Base-by-base conservation (phyloP, 1,140 invertebrate genomes). In the Drosophila obscura region DNA sequence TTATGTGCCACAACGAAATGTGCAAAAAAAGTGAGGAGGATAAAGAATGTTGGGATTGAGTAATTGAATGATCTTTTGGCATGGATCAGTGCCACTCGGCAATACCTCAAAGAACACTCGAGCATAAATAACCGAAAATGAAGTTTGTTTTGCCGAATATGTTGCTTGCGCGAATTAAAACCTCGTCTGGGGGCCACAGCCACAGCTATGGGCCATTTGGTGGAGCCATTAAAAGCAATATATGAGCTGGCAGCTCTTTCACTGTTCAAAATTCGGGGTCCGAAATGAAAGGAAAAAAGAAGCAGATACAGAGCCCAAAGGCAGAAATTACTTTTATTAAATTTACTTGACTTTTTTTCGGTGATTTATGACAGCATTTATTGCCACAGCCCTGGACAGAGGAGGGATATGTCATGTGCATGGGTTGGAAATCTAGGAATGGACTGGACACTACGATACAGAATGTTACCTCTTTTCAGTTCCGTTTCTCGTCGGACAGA, bases 321-420 rank as follows among this genome's bases (percentile, higher is more conserved):
- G 61, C 65, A 46, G 41, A 71, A 59, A 87, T 81, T 58, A 55
- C 45, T 69, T 85, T 68, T 66, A 81, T 77, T 80, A 51, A 77
- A 80, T 64, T 55, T 71, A 46, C 4, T 22, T 22, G 16, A 55
- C 45, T 45, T 62, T 82, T 59, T 59, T 63, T 67, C 19, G 56
- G 56, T 45, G 66, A 87, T 76, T 76, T 76, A 80, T 58, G 45
- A 48, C 74, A 31, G 67, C 62, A 44, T 55, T 65, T 35, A 60
- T 67, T 39, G 15, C 45, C 49, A 39, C 4, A 26, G 35, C 0
- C n/a, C 24, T 11, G 22, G 24, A 44, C 7, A 44, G 11, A 19
- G 46, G 31, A 31, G 3, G 8, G 8, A 31, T 31, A 31, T 31
- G 65, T 39, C 35, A 39, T 63, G 48, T 62, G 68, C 60, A 72